Evolutionary conservation across 2,888 invertebrate species (phyloP), one percentile per base, ranked within the genome.

Genomic region (Mythimna ferrago): DNA sequence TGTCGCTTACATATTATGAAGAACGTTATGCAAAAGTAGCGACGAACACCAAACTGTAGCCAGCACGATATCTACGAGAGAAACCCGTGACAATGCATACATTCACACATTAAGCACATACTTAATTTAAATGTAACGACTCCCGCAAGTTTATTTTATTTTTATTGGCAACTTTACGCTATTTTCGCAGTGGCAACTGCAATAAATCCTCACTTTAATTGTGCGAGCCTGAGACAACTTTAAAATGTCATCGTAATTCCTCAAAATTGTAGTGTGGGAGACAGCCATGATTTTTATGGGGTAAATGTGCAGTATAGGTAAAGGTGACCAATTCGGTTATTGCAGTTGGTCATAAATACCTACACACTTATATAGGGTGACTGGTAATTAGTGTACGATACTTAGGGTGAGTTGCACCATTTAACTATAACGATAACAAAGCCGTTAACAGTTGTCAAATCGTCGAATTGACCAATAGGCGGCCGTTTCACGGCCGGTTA

Each of bases 91-190:
- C 73, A 64, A 63, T 57, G 73, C 83, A 81, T 74, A 70, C 51
- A 80, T 76, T 60, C 73, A 56, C 67, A 80, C 62, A 73, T 68
- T 60, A 61, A 76, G 53, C 48, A 63, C 71, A 68, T 64, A 65
- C 64, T 83, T 70, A 61, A 81, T 82, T 77, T 77, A 74, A 83
- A 74, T 71, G 73, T 72, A 48, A 71, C 73, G 56, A 73, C 41
- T 44, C 71, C 61, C 73, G 38, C 82, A 66, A 68, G 16, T 53
- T 62, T 56, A 61, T 74, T 72, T 74, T 80, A 71, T 83, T 82
- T 81, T 81, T 83, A 84, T 83, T 84, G 82, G 84, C 84, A 78
- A 74, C 60, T 66, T 57, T 57, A 71, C 53, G 62, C 68, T 63
- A 54, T 79, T 81, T 80, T 82, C 62, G 62, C 79, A 78, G 73